A percentile compares a stretch with the other conserved stretches of the same genome.
Conservation (phyloP, 2,797 vertebrate genomes). For the Bovichtus variegatus region DNA sequence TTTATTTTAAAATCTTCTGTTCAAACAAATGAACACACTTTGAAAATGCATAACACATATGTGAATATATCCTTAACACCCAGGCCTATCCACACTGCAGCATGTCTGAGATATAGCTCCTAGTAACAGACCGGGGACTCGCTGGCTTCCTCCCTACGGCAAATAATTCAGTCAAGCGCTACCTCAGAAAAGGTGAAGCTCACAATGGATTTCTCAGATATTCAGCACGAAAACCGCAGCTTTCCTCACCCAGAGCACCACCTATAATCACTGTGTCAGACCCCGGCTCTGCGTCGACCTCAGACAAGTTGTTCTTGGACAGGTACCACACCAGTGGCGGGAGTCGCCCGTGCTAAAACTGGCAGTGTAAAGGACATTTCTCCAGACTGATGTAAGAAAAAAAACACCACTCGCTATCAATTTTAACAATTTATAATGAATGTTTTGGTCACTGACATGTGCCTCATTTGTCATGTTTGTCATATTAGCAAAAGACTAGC, state of each 20-base stretch:
- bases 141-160: conserved; percentile 71
- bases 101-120: conserved; percentile 61
- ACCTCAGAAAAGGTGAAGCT: conserved; percentile 73
- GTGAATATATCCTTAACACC: conserved; percentile 36
- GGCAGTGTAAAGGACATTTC: conserved; percentile 60
- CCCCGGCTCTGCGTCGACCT: conserved; percentile 73
- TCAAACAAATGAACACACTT: conserved; percentile 29
- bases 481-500: conserved; percentile 6
- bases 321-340: conserved; percentile 74
- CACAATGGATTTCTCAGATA: conserved; percentile 84
- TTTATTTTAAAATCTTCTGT: conserved; percentile 9
- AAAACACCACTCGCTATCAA: conserved; percentile 42
- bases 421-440: conserved; percentile 34
- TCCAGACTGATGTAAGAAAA: conserved; percentile 55
- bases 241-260: conserved; percentile 81
- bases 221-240: conserved; percentile 78
- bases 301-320: conserved; percentile 86
- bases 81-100: conserved; percentile 26
- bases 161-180: conserved; percentile 80
- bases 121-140: conserved; percentile 51
- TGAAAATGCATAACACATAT: conserved; percentile 47
- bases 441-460: conserved; percentile 19
- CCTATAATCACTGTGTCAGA: conserved; percentile 83
- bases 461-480: conserved; percentile 44
- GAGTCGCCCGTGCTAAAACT: conserved; percentile 68